Percentiles rank a stretch among this genome's conserved stretches.
Evolutionary conservation across 2,888 invertebrate genomes (phyloP).

Genomic region (Eilema caniola): DNA sequence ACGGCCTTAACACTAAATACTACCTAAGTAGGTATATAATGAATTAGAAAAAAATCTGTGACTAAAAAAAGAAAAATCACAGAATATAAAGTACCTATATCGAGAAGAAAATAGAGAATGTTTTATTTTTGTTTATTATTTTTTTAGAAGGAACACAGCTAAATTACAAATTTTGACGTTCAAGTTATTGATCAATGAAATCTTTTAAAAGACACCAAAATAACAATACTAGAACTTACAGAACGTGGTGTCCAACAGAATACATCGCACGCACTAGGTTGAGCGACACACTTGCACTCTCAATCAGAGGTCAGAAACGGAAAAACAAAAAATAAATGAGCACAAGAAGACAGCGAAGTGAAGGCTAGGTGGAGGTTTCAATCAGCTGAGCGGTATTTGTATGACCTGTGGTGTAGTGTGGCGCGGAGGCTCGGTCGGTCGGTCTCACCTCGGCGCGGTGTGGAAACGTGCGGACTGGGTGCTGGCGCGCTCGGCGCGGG

Average conservation of each 20-base stretch:
- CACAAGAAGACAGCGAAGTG: slow-evolving; percentile 4
- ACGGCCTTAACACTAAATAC: neutral
- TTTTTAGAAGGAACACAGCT: neutral
- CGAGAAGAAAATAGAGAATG: too few relatives aligned
- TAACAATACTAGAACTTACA: neutral
- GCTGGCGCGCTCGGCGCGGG: slow-evolving; percentile 18
- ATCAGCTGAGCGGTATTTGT: slow-evolving; percentile 7
- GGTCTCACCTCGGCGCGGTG: slow-evolving; percentile 14
- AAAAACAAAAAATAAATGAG: neutral
- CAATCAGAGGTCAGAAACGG: neutral
- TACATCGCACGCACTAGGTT: neutral
- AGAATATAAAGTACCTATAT: too few relatives aligned
- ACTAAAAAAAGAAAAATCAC: too few relatives aligned
- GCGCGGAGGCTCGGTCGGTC: slow-evolving; percentile 9
- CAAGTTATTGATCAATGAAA: neutral
- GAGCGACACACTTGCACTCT: neutral
- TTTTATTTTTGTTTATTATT: too few relatives aligned
- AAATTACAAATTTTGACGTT: neutral
- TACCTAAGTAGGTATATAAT: too few relatives aligned
- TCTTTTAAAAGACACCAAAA: neutral
- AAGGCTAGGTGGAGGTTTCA: neutral
- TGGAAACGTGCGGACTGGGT: neutral
- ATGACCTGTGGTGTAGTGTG: slow-evolving; percentile 1
- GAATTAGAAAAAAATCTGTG: too few relatives aligned
- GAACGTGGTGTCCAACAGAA: neutral